Evolutionary conservation across 2,797 vertebrate genomes (phyloP).

Genomic region (Amazonetta brasiliensis): DNA sequence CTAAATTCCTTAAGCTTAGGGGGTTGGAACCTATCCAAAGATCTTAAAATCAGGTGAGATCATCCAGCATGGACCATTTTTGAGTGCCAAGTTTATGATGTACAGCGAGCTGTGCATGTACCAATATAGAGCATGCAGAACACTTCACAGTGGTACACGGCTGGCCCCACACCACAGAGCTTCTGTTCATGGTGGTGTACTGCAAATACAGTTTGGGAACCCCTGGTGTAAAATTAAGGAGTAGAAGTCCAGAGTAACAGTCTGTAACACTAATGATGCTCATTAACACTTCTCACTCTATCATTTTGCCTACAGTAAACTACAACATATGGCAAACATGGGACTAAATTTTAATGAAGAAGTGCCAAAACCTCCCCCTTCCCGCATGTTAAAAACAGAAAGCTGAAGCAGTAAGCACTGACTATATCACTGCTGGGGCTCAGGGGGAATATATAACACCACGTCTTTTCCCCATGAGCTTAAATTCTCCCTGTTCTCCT

Average conservation of each 20-base stretch:
- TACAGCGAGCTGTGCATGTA: not conserved
- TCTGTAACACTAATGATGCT: not conserved
- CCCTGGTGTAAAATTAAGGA: not conserved
- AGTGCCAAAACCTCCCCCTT: not conserved
- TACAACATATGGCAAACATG: slow-evolving; percentile 1
- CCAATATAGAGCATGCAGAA: not conserved
- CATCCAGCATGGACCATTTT: not conserved
- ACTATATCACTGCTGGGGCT: not conserved
- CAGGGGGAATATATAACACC: not conserved
- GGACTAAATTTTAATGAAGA: slow-evolving; percentile 7
- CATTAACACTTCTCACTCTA: slow-evolving; percentile 2
- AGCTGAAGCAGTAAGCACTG: not conserved
- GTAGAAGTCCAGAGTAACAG: not conserved
- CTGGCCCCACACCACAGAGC: not conserved
- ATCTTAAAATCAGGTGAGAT: not conserved
- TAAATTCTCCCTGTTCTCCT: not conserved
- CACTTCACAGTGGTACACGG: not conserved
- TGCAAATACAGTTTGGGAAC: not conserved
- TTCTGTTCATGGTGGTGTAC: not conserved
- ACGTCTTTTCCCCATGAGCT: not conserved
- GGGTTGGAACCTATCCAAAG: not conserved
- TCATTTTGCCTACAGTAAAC: slow-evolving; percentile 31
- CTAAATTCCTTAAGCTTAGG: not conserved
- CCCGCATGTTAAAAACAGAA: not conserved
- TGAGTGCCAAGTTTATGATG: not conserved